Evolutionary conservation across 2,888 invertebrate genomes (phyloP).

Genomic region (Epinotia ramella): DNA sequence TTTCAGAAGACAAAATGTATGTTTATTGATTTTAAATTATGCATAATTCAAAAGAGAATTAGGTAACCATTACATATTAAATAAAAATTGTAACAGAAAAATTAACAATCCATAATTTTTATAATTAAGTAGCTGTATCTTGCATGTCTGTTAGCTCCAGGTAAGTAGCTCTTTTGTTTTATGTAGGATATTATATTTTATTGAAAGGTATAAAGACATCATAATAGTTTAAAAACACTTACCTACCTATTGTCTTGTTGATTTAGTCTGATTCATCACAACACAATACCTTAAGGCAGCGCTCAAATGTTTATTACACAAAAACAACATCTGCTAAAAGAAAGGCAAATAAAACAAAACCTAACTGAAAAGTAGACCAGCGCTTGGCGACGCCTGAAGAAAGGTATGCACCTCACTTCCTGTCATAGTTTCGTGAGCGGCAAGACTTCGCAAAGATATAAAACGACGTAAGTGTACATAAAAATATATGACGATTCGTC

Average conservation of each 20-base stretch:
- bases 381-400: constrained; percentile 70
- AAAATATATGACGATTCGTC: constrained; percentile 59
- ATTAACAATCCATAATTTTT: too few species aligned
- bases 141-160: too few species aligned
- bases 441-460: constrained; percentile 56
- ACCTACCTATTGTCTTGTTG: not conserved
- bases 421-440: constrained; percentile 77
- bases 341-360: constrained; percentile 39
- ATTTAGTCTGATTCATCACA: not conserved
- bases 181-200: too few species aligned
- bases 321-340: not conserved
- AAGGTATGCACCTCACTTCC: constrained; percentile 79
- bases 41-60: too few species aligned
- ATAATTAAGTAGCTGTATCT: too few species aligned
- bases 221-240: not conserved
- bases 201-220: not conserved
- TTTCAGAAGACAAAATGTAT: too few species aligned
- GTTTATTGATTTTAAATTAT: too few species aligned
- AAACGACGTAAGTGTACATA: constrained; percentile 66
- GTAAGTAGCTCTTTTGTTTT: too few species aligned
- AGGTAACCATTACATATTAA: too few species aligned
- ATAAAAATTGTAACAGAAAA: too few species aligned
- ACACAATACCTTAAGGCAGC: not conserved
- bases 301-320: not conserved
- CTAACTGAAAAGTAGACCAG: constrained; percentile 44